Conservation (phyloP, 1,140 invertebrate genomes). For the Pogonomyrmex californicus region DNA sequence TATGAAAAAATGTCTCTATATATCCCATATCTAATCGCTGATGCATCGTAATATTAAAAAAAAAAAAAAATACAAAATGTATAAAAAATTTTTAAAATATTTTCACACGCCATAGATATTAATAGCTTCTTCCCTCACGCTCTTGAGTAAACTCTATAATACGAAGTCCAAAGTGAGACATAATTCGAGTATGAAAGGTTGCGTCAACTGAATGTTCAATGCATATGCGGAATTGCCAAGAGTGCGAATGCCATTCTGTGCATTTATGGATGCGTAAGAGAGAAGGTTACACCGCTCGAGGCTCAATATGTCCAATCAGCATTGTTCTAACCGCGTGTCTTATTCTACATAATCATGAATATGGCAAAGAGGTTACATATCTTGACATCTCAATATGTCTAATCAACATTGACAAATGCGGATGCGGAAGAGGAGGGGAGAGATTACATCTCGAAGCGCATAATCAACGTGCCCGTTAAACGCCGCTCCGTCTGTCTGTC, state of each 20-base stretch:
- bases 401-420: constrained; percentile 28
- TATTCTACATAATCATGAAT: not conserved
- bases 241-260: not conserved
- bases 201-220: not conserved
- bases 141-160: not conserved
- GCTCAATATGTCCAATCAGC: not conserved
- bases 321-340: constrained; percentile 5
- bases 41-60: not conserved
- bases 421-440: not conserved
- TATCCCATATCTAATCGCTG: not conserved
- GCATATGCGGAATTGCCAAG: not conserved
- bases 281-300: not conserved
- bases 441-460: constrained; percentile 21
- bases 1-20: not conserved
- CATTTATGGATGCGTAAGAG: not conserved
- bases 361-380: not conserved
- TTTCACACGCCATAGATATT: not conserved
- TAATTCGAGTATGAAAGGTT: constrained; percentile 3
- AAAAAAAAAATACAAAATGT: not conserved
- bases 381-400: constrained; percentile 27
- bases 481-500: not conserved
- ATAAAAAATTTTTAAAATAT: not conserved
- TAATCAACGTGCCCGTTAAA: constrained; percentile 9
- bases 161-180: not conserved
- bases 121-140: constrained; percentile 4